phyloP scores from a whole-genome alignment of 2,888 invertebrate species.

The Ormyrus pomaceus region DNA sequence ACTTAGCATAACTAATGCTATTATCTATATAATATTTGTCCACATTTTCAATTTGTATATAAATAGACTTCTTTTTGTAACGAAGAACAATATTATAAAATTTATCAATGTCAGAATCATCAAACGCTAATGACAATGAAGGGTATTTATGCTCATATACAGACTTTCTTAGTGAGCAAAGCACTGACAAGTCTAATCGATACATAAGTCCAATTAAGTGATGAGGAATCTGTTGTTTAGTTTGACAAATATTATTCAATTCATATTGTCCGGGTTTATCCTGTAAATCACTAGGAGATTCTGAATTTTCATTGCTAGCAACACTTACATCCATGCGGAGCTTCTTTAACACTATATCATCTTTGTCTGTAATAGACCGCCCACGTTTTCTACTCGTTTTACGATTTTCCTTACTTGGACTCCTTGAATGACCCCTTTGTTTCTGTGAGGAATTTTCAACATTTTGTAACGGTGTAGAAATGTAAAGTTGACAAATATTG shows the following conservation, averaged over 20 bases:
- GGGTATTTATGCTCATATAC: constrained; percentile 63
- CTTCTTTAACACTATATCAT: constrained; percentile 51
- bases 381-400: constrained; percentile 11
- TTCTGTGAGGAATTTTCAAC: no score
- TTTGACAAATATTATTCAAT: not conserved
- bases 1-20: constrained; percentile 59
- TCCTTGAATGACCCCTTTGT: no score
- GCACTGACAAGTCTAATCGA: constrained; percentile 63
- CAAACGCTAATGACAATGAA: constrained; percentile 62
- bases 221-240: constrained; percentile 56
- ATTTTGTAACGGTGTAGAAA: no score
- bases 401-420: no score
- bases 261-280: not conserved
- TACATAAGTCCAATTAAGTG: constrained; percentile 63
- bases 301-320: no score
- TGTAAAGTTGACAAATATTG: no score
- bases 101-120: constrained; percentile 57
- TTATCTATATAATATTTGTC: constrained; percentile 60
- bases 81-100: constrained; percentile 59
- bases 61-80: constrained; percentile 61
- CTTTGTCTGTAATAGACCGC: constrained; percentile 4
- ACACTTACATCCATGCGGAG: no score
- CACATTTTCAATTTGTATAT: constrained; percentile 62
- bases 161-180: constrained; percentile 61
- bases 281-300: not conserved